Evolutionary conservation across 2,113 vertebrate genomes (phyloP).

Genomic region (Epinephelus moara): DNA sequence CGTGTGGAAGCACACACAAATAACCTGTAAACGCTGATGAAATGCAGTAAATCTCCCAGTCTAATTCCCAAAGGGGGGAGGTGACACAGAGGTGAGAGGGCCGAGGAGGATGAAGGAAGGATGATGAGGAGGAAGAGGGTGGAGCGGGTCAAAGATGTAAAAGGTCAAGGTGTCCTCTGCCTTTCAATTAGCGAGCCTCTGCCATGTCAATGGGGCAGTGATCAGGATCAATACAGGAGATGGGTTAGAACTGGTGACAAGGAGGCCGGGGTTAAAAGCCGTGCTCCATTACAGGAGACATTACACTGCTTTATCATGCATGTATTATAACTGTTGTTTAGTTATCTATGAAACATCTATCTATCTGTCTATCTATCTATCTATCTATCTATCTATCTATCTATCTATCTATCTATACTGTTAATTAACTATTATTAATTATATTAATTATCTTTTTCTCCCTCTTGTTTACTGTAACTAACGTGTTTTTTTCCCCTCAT

Average conservation of each 20-base stretch:
- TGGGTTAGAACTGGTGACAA: slow-evolving; percentile 49
- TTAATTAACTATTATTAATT: not conserved
- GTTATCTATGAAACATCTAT: slow-evolving; percentile 18
- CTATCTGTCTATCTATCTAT: slow-evolving; percentile 49
- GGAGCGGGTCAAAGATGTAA: slow-evolving; percentile 69
- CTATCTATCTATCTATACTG: slow-evolving; percentile 37
- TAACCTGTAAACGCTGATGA: slow-evolving; percentile 57
- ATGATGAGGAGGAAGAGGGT: slow-evolving; percentile 46
- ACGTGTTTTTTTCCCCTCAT: slow-evolving; percentile 49
- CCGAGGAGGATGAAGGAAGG: slow-evolving; percentile 37
- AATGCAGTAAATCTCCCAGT: slow-evolving; percentile 58
- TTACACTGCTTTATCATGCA: slow-evolving; percentile 24
- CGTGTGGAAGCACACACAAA: not conserved
- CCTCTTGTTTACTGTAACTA: slow-evolving; percentile 45
- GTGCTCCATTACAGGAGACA: slow-evolving; percentile 20
- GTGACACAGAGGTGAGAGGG: slow-evolving; percentile 62
- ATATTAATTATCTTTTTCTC: slow-evolving; percentile 7
- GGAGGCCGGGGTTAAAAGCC: slow-evolving; percentile 28
- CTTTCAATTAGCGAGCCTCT: slow-evolving; percentile 75
- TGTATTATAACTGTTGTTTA: slow-evolving; percentile 45
- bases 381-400: slow-evolving; percentile 47
- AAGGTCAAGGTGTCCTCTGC: slow-evolving; percentile 81
- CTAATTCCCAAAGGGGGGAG: slow-evolving; percentile 35
- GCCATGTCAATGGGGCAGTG: slow-evolving; percentile 58
- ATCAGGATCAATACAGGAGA: slow-evolving; percentile 72